Percentiles rank a stretch among this genome's conserved stretches.
Conservation (phyloP, 2,797 vertebrate species). For the Typhlichthys subterraneus region DNA sequence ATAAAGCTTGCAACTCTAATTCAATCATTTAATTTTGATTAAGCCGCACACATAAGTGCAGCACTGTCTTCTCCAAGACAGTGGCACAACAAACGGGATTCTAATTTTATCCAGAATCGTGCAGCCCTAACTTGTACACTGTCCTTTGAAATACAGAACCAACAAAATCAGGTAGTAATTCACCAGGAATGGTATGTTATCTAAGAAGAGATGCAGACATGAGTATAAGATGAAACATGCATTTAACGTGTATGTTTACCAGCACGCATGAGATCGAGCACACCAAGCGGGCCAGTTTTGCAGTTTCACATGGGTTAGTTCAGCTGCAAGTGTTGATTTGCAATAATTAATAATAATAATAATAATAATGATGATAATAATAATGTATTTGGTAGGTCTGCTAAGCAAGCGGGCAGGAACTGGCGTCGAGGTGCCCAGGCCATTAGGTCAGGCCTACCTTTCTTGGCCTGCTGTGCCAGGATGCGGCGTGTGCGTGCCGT, state of each 20-base stretch:
- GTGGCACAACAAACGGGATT: too few species aligned
- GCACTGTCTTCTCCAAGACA: too few species aligned
- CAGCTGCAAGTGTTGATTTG: too few species aligned
- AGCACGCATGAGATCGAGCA: neutral
- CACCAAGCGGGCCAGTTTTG: slow-evolving; percentile 2
- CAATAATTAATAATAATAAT: too few species aligned
- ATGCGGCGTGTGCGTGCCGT: slow-evolving; percentile 90
- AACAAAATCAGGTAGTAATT: neutral
- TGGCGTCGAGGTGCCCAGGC: slow-evolving; percentile 37
- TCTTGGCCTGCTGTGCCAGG: slow-evolving; percentile 90
- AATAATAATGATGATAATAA: neutral
- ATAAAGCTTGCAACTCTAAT: too few species aligned
- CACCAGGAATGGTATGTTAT: neutral
- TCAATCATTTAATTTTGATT: too few species aligned
- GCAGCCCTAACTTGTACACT: neutral
- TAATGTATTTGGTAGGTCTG: slow-evolving; percentile 25
- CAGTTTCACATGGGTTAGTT: slow-evolving; percentile 1
- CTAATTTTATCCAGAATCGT: too few species aligned
- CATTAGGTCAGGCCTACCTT: slow-evolving; percentile 80
- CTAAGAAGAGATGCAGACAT: neutral
- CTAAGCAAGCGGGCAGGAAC: slow-evolving; percentile 17
- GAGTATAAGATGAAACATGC: slow-evolving; percentile 13
- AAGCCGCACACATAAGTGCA: too few species aligned
- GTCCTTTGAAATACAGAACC: neutral
- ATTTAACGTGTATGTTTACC: neutral